Base-by-base conservation (phyloP, 2,888 invertebrate species). In the Venusia cambrica region DNA sequence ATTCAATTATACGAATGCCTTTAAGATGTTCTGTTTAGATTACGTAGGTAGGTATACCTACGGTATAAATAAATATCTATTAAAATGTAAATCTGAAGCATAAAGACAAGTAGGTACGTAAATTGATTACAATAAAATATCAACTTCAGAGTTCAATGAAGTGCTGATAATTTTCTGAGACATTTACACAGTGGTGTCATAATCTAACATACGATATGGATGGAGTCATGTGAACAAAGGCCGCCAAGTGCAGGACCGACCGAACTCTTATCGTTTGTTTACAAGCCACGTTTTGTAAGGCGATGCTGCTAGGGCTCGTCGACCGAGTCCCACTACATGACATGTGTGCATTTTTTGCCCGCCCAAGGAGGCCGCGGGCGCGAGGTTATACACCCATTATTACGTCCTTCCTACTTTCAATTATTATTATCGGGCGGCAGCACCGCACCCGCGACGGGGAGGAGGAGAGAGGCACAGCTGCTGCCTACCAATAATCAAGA, bases 401-500 rank as follows among this genome's bases (percentile, higher is more conserved):
- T 85, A 81, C 81, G 87, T 85, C 85, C 85, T 87, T 87, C 85
- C 85, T 87, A 85, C 85, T 85, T 85, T 85, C 85, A 85, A 85
- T 85, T 87, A 85, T 85, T 87, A 87, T 87, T 85, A 85, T 81
- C 87, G 83, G 85, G 85, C 80, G 84, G 77, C 76, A 65, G 84
- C 76, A 71, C 75, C 81, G 79, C 74, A 73, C 79, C 74, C 78
- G 83, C 74, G 75, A 70, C 73, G 83, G 84, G 84, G 85, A 81
- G 87, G 85, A 83, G 85, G 81, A 83, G 85, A 87, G 87, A 85
- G 85, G 83, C 85, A 79, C 87, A 87, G 85, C 87, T 87, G 87
- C 87, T 87, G 83, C 87, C 87, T 87, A 87, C 87, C 87, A 87
- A 87, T 87, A 87, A 87, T 85, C 85, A 84, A 85, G 83, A 85